Evolutionary conservation across 2,113 vertebrate genomes (phyloP), one percentile per base, ranked within the genome.

Genomic region (Cheilinus undulatus): DNA sequence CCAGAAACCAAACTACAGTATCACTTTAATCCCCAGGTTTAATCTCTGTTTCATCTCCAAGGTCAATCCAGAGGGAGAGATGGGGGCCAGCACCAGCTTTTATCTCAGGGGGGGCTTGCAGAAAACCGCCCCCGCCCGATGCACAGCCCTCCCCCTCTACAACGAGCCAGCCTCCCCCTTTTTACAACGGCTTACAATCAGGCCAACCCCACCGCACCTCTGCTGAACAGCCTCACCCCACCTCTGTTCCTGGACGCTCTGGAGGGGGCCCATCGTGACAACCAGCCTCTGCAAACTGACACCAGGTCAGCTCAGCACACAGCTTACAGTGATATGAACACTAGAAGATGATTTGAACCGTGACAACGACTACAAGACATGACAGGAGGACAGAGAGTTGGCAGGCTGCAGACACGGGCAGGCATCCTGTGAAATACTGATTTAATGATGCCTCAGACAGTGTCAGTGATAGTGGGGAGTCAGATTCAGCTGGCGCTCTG

Each of bases 141-240:
- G 83, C 88, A 91, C 70, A 99, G 97, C 78, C 97, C 97, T 8
- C 97, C 97, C 1, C 97, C 96, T 0, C 80, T 99, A 42, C 95
- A 78, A 0, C 92, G 97, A 34, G 93, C 93, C 73, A 94, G 86
- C 62, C 91, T 97, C 6, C 93, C 94, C 3, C 89, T 93, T 58
- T 79, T 90, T 27, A 34, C 93, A 4, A 27, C 87, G 8, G 72
- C 93, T 26, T 76, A 56, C 68, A 87, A 82, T 1, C 22, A 43
- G 0, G 14, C 89, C 19, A 84, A 87, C 69, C 69, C 82, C 5
- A 60, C 76, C 51, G 84, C 62, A 40, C 1, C 66, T 40, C 11
- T 64, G 81, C 53, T 85, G 34, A 87, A 82, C 84, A 82, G 76
- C 22, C 80, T 83, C 60, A 88, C 86, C 2, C 83, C 80, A 26